These are phyloP conservation scores for Phragmatobia fuliginosa DNA, from an alignment of 2,888 invertebrate species.

Conservation along the genomic window DNA sequence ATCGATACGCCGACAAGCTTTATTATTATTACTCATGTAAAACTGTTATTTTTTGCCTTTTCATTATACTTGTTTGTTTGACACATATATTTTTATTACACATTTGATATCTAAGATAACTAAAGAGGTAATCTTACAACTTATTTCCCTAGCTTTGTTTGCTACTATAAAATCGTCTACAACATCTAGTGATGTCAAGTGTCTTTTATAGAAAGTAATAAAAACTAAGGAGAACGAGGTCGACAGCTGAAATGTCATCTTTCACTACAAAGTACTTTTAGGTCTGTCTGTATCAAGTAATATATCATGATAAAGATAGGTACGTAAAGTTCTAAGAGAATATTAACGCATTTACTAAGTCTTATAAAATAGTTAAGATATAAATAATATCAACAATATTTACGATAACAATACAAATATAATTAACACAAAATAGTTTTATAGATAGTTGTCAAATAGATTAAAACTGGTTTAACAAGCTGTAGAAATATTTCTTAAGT, in stretches of 20 bases:
- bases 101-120: not conserved
- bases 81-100: not conserved
- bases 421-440: no score
- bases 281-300: not conserved
- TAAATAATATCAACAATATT: no score
- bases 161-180: not conserved
- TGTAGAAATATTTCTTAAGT: no score
- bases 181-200: not conserved
- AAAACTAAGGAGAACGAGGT: constrained; percentile 1
- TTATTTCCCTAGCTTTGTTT: not conserved
- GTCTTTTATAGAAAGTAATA: not conserved
- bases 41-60: not conserved
- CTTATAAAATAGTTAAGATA: not conserved
- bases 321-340: not conserved
- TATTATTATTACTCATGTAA: no score
- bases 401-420: no score
- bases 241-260: not conserved
- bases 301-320: not conserved
- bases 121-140: not conserved
- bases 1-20: no score
- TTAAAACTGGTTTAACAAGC: no score
- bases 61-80: not conserved
- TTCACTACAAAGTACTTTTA: not conserved
- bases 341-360: not conserved
- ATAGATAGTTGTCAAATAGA: no score